Percentiles rank a stretch among this genome's conserved stretches.
These are phyloP conservation scores for Calephelis virginiensis DNA, from an alignment of 1,140 invertebrate genomes.

Conservation along the genomic window DNA sequence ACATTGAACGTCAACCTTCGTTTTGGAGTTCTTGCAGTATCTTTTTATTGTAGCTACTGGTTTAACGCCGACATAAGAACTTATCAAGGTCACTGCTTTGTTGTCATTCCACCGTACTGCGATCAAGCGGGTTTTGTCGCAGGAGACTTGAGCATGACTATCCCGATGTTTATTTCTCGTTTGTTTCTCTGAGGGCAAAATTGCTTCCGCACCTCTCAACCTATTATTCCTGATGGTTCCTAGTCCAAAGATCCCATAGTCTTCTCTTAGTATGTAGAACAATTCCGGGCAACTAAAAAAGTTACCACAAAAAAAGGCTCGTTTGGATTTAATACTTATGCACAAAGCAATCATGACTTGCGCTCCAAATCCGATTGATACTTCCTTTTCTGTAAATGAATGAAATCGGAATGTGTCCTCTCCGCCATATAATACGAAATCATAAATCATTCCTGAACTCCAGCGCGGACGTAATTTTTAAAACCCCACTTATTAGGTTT, in stretches of 20 bases:
- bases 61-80: constrained; percentile 50
- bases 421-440: constrained; percentile 37
- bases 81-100: constrained; percentile 62
- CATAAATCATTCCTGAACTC: constrained; percentile 30
- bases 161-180: constrained; percentile 44
- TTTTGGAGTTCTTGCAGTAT: constrained; percentile 34
- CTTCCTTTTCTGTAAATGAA: constrained; percentile 35
- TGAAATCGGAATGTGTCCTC: constrained; percentile 37
- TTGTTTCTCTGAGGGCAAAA: constrained; percentile 46
- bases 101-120: constrained; percentile 67
- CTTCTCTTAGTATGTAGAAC: constrained; percentile 28
- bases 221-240: constrained; percentile 33
- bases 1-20: constrained; percentile 48
- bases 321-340: constrained; percentile 13
- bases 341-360: constrained; percentile 35
- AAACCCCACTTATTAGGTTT: constrained; percentile 20
- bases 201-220: constrained; percentile 32
- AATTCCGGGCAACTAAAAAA: constrained; percentile 36
- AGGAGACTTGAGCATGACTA: constrained; percentile 27
- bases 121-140: constrained; percentile 42
- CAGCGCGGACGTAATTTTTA: constrained; percentile 21
- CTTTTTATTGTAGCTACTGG: constrained; percentile 43
- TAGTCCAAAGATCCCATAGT: constrained; percentile 34
- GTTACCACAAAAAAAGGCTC: constrained; percentile 37
- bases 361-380: constrained; percentile 33